These are phyloP conservation scores for Odocoileus virginianus DNA, from an alignment of 2,113 vertebrate genomes.

Conservation along the genomic window DNA sequence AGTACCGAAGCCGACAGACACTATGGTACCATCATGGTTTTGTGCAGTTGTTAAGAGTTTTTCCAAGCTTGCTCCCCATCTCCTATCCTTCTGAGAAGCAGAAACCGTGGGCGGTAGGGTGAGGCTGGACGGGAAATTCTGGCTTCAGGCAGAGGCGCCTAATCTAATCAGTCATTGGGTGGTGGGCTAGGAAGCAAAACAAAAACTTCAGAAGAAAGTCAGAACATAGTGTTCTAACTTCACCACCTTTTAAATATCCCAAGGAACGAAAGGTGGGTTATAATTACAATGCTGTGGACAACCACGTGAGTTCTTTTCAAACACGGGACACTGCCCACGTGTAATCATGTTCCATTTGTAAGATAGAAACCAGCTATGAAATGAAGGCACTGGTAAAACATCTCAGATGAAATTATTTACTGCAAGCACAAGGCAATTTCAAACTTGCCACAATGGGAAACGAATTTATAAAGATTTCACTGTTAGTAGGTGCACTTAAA, in stretches of 20 bases:
- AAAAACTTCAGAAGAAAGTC: neutral
- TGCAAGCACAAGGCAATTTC: neutral
- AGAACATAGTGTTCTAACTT: neutral
- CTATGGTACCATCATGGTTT: slow-evolving; percentile 66
- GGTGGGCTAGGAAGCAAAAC: neutral
- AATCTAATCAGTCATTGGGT: neutral
- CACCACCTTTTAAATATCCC: neutral
- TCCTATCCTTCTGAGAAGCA: neutral
- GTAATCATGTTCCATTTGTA: neutral
- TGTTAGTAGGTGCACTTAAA: neutral
- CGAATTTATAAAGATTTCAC: neutral
- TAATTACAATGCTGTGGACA: neutral
- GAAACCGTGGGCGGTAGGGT: neutral
- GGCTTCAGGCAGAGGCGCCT: neutral
- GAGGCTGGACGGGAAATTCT: neutral
- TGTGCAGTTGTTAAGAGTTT: neutral
- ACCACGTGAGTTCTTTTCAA: neutral
- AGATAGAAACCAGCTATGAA: neutral
- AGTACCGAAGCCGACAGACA: slow-evolving; percentile 71
- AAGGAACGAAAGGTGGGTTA: neutral
- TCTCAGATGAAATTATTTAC: neutral
- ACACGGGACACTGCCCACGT: neutral
- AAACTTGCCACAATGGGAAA: neutral
- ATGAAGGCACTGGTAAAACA: neutral
- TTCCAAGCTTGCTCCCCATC: neutral